Base-by-base conservation (phyloP, 2,888 invertebrate genomes). In the Reticulitermes lucifugus region DNA sequence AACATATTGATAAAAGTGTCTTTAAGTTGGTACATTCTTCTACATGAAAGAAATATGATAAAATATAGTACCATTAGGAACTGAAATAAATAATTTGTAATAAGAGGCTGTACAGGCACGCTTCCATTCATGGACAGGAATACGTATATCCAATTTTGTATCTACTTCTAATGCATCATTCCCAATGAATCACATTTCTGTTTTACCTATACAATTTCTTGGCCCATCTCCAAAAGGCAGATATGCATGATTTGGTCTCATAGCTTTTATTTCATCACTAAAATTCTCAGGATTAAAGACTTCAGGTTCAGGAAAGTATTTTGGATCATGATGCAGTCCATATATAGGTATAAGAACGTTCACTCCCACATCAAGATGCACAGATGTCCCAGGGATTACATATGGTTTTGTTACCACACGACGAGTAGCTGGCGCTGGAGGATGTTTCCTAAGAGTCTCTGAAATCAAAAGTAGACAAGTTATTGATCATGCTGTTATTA, bases 261-360 rank as follows among this genome's bases (percentile, higher is more conserved):
- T 85, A 0, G 81, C 83, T 73, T 88, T 88, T n/a, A 86, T 86
- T 83, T 91, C 91, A 9, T 90, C 89, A 29, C 88, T 88, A 87
- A 93, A 93, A 79, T 93, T 89, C 86, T 92, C 92, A 0, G 93
- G 93, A 87, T 92, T 91, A 88, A 93, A 93, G 87, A 89, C 90
- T 1, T 91, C 90, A 0, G 93, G 93, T 25, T 93, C 89, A 0
- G 92, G 91, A 88, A 90, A 93, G 87, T 91, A 90, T 14, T 91
- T 88, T 1, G 91, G 90, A 89, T 93, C 92, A 59, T 89, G 89
- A 84, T 93, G 93, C 21, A 93, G 83, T 0, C 90, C 91, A 43
- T 89, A 88, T 0, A 91, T 88, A 0, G 92, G 91, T 65, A 93
- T 89, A 0, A 89, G 83, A 0, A 92, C 87, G 0, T 86, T 80